Evolutionary conservation across 2,888 invertebrate genomes (phyloP), one percentile per base, ranked within the genome.

Genomic region (Timema cristinae): DNA sequence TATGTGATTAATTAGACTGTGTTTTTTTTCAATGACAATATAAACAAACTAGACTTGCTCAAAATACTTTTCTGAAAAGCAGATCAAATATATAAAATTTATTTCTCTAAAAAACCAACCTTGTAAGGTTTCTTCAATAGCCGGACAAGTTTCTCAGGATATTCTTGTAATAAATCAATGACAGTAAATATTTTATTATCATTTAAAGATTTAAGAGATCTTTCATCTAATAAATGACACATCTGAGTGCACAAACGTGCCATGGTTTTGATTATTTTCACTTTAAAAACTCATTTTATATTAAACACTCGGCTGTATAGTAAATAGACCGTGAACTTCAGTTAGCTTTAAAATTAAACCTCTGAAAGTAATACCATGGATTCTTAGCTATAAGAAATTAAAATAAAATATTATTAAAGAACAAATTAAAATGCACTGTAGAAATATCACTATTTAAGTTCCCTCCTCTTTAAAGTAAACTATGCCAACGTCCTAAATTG

Each of bases 131-230:
- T 80, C 78, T 83, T 84, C 9, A 86, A 84, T 68, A 85, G 77
- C 15, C 78, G 79, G 54, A 83, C 79, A 74, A 90, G 78, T 76
- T 85, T 86, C 73, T 86, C 85, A 15, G 83, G 80, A 77, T 89
- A 86, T 77, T 86, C 84, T 76, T 84, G 80, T 72, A 89, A 80
- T 80, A 89, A 89, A 77, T 90, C 86, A 52, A 84, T 78, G 59
- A 87, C 80, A 10, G 87, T 87, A 73, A 78, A 81, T 73, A 90
- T 86, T 70, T 85, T 84, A 77, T 85, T 86, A 71, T 82, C 82
- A 66, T 81, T 77, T n/a, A 90, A 82, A 73, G 77, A 78, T 75
- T 83, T 81, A 50, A 89, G 68, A 49, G 84, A 77, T 72, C 77
- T 78, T 73, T 85, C 82, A 5, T 84, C 82, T 13, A 90, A 78